Evolutionary conservation across 2,888 invertebrate species (phyloP), one percentile per base, ranked within the genome.

Genomic region (Drosophila flavopinicola): DNA sequence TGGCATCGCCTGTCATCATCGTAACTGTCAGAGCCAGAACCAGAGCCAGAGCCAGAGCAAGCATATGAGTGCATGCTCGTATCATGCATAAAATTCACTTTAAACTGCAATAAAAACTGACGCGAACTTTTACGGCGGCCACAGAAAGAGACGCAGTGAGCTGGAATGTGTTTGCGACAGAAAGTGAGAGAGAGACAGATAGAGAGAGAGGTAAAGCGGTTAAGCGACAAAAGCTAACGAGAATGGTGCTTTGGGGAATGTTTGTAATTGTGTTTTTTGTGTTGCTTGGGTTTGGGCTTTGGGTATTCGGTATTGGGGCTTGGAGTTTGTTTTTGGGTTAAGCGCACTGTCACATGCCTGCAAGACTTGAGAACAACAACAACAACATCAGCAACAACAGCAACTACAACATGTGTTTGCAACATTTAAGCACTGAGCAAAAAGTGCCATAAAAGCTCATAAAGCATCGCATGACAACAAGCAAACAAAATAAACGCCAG

Each of bases 61-160:
- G 24, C 58, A 44, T 42, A 37, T 53, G 75, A 63, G 53, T 71
- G 71, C 77, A 60, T 11, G 47, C 51, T 57, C 37, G 57, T 38
- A 48, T 54, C 54, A 35, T 53, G 45, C 56, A 75, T 73, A 65
- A 77, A 75, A 73, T 73, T 58, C 52, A 64, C 64, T 70, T 68
- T 49, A 71, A 75, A 87, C 85, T 85, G 71, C 86, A 75, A 88
- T 85, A 76, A 79, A 87, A 85, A 72, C 59, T 41, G 69, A 52
- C 30, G 42, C 48, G 57, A 76, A 74, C 73, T 76, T 76, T 72
- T 44, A 41, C 49, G 52, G 25, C 59, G 30, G 27, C 9, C 32
- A 17, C 6, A n/a, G 20, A 4, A 7, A 42, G 30, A 10, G 27
- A n/a, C 15, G 6, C n/a, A 17, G 11, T 4, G 9, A 17, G 30